Percentiles rank a stretch among this genome's conserved stretches.
These are phyloP conservation scores for Ichneumoninae sp. DNA, from an alignment of 2,888 invertebrate species.

Conservation along the genomic window DNA sequence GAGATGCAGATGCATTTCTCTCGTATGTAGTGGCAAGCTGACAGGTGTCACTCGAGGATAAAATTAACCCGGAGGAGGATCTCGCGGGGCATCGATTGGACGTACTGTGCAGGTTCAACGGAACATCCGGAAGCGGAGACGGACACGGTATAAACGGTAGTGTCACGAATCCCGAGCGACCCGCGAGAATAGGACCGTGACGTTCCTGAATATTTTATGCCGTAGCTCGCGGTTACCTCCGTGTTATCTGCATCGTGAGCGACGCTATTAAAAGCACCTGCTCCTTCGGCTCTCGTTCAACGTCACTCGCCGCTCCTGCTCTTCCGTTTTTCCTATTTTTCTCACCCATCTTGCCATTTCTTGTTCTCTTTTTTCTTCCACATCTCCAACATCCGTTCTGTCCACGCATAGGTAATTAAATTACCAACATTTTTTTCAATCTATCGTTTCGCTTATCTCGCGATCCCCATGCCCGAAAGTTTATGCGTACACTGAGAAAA, in stretches of 20 bases:
- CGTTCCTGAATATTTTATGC: constrained; percentile 72
- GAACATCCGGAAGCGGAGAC: constrained; percentile 66
- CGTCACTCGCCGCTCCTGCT: constrained; percentile 46
- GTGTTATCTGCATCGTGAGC: constrained; percentile 66
- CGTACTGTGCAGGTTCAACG: constrained; percentile 60
- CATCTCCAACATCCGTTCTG: too few relatives aligned
- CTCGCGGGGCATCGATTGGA: constrained; percentile 29
- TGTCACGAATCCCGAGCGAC: constrained; percentile 41
- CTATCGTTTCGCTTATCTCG: too few relatives aligned
- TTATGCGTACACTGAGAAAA: too few relatives aligned
- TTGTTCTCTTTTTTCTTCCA: too few relatives aligned
- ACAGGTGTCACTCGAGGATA: constrained; percentile 71
- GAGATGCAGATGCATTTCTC: neutral
- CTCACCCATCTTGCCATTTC: too few relatives aligned
- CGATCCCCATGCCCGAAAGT: too few relatives aligned
- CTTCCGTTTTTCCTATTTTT: constrained; percentile 7
- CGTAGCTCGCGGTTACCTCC: constrained; percentile 48
- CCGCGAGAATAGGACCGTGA: constrained; percentile 71
- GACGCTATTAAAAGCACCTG: constrained; percentile 69
- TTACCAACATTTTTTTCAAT: too few relatives aligned
- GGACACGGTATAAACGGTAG: constrained; percentile 55
- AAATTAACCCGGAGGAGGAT: constrained; percentile 66
- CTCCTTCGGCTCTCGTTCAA: constrained; percentile 54
- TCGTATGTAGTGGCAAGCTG: constrained; percentile 55
- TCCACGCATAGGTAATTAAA: too few relatives aligned